A percentile compares a stretch with the other conserved stretches of the same genome.
Conservation (phyloP, 2,113 vertebrate genomes). For the Athene noctua region DNA sequence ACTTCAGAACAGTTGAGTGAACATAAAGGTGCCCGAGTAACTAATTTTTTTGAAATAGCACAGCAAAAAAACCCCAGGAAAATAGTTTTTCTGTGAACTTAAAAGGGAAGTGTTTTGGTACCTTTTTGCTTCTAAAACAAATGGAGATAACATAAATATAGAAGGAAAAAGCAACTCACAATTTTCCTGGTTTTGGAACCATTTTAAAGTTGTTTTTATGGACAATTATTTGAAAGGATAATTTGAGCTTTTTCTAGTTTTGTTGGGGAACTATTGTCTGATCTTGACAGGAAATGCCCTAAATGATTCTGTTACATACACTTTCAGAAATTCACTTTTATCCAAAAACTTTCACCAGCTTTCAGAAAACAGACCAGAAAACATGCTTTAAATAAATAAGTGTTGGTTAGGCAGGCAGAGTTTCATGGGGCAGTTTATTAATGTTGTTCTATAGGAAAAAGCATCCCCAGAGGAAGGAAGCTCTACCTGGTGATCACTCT, state of each 20-base stretch:
- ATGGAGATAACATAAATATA: background rate
- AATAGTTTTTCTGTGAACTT: background rate
- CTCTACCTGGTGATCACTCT: background rate
- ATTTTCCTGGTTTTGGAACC: background rate
- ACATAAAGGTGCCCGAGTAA: background rate
- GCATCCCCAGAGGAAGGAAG: background rate
- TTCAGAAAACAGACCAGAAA: background rate
- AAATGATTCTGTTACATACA: background rate
- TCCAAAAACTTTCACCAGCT: background rate
- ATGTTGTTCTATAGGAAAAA: background rate
- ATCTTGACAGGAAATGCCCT: background rate
- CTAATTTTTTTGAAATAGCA: background rate
- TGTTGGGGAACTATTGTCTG: background rate
- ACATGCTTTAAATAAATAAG: background rate
- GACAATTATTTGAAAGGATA: background rate
- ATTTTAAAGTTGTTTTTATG: background rate
- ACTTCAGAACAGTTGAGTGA: accelerated
- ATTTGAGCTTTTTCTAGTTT: background rate
- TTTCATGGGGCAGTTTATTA: background rate
- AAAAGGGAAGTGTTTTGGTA: background rate
- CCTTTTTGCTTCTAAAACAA: background rate
- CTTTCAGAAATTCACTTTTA: background rate
- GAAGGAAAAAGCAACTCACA: too few species aligned
- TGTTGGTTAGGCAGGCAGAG: background rate
- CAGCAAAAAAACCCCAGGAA: background rate